A percentile compares a stretch with the other conserved stretches of the same genome.
phyloP scores from a whole-genome alignment of 2,888 invertebrate genomes.

The Drosophila hamatofila region DNA sequence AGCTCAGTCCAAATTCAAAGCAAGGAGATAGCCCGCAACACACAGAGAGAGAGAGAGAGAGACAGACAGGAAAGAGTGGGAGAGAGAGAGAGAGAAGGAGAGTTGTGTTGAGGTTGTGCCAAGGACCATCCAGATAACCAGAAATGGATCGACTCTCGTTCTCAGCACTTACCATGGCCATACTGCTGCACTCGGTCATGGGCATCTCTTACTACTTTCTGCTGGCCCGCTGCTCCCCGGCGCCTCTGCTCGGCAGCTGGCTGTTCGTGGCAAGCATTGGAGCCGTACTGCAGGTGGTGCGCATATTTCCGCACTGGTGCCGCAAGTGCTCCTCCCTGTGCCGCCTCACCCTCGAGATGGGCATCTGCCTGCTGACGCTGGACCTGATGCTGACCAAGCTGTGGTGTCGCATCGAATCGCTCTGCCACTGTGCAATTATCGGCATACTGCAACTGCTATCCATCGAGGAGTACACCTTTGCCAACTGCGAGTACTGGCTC shows the following conservation, averaged over 20 bases:
- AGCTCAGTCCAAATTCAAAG: conserved; percentile 24
- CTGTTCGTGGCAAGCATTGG: conserved; percentile 63
- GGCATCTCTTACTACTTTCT: conserved; percentile 67
- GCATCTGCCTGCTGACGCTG: conserved; percentile 57
- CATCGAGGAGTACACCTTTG: conserved; percentile 52
- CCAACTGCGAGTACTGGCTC: conserved; percentile 61
- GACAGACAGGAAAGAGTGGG: background rate
- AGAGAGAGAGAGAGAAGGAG: background rate
- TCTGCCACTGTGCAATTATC: conserved; percentile 65
- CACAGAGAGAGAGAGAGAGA: background rate
- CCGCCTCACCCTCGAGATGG: conserved; percentile 50
- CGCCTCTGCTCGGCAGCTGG: conserved; percentile 62
- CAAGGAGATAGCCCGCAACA: background rate
- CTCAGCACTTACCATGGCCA: conserved; percentile 56
- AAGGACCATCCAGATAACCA: background rate
- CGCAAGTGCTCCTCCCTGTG: conserved; percentile 19
- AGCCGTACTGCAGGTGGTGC: conserved; percentile 46
- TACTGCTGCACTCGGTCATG: conserved; percentile 60
- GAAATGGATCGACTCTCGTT: conserved; percentile 58
- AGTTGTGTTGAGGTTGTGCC: too few species aligned
- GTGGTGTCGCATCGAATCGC: conserved; percentile 67
- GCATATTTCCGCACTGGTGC: conserved; percentile 40
- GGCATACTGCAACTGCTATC: conserved; percentile 49
- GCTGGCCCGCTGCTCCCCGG: conserved; percentile 45
- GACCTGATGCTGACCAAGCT: conserved; percentile 59